These are phyloP conservation scores for Heliconius sara DNA, from an alignment of 2,888 invertebrate genomes.

Conservation along the genomic window DNA sequence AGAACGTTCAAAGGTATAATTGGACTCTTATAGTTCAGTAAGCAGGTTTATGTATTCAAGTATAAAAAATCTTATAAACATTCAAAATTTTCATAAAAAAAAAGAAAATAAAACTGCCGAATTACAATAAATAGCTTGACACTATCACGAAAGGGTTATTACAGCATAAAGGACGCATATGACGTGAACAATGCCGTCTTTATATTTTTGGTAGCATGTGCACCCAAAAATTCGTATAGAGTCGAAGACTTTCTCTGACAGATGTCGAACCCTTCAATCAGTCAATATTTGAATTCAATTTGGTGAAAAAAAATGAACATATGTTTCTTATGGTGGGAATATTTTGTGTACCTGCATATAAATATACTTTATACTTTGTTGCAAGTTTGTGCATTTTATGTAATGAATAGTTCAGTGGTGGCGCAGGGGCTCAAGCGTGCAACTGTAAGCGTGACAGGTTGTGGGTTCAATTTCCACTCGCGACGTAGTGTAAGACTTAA, in stretches of 20 bases:
- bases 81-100: background rate
- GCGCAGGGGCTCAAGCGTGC: no score
- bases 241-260: constrained; percentile 72
- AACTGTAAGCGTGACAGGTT: no score
- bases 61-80: background rate
- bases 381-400: background rate
- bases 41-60: background rate
- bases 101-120: background rate
- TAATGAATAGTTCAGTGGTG: no score
- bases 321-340: constrained; percentile 59
- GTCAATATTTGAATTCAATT: constrained; percentile 79
- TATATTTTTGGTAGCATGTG: constrained; percentile 35
- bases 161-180: constrained; percentile 50
- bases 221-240: constrained; percentile 19
- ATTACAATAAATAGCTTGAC: constrained; percentile 14
- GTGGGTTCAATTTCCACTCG: no score
- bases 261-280: constrained; percentile 83
- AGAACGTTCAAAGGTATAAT: background rate
- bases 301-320: constrained; percentile 59
- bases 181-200: constrained; percentile 59
- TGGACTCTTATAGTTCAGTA: background rate
- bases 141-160: constrained; percentile 28
- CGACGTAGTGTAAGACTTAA: no score
- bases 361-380: background rate
- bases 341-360: constrained; percentile 41